Base-by-base conservation (phyloP, 1,140 invertebrate genomes). In the Psix sp. region DNA sequence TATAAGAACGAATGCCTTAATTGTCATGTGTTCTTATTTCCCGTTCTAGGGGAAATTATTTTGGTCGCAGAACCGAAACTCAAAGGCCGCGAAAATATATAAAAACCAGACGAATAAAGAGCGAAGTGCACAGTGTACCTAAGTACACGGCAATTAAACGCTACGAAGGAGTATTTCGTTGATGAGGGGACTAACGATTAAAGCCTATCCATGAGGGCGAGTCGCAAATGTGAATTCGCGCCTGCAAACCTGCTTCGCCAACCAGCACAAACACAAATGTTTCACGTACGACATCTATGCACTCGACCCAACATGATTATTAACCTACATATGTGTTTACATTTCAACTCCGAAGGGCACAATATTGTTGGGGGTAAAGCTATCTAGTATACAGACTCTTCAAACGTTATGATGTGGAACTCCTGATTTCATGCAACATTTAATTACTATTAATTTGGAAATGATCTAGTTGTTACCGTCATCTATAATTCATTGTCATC, bases 381-480 rank as follows among this genome's bases (percentile, higher is more conserved):
- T 56, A 63, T 68, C 66, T 46, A 21, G 24, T 39, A 51, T 42
- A 31, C 67, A 56, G 59, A 81, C 83, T 84, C 80, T 86, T 86
- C 78, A 86, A 87, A 86, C 84, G 79, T 85, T 86, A 84, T 83
- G 86, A 84, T 73, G 80, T 86, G 84, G 82, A 86, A 86, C 83
- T 82, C 56, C 81, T 84, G 83, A 86, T 86, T 87, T 86, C 86
- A 85, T 84, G 83, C 66, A 82, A 84, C 84, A 83, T 86, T 86
- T 86, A 83, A 83, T 86, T 79, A 84, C 78, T 79, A 74, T 85
- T n/a, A n/a, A n/a, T n/a, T n/a, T n/a, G n/a, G n/a, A n/a, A n/a
- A n/a, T n/a, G n/a, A n/a, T n/a, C n/a, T n/a, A n/a, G n/a, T n/a
- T n/a, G n/a, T n/a, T n/a, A n/a, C n/a, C n/a, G n/a, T n/a, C n/a